Conservation (phyloP, 2,113 vertebrate genomes). For the Acrocephalus kingi region DNA sequence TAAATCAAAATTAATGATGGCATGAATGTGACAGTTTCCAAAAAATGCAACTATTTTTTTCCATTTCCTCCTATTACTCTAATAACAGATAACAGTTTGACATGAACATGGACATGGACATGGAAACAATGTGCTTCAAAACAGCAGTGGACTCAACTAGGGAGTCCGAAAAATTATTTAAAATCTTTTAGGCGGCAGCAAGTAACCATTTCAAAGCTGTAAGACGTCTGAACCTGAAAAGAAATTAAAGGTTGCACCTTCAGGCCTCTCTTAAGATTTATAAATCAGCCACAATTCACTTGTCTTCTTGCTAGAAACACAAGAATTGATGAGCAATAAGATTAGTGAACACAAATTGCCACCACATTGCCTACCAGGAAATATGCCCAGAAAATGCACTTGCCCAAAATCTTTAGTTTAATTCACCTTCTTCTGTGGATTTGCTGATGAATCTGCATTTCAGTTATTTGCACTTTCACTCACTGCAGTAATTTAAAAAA, state of each 20-base stretch:
- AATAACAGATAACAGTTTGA: constrained; percentile 2
- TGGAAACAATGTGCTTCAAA: neutral
- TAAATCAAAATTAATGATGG: constrained; percentile 31
- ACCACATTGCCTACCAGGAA: neutral
- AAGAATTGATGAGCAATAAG: neutral
- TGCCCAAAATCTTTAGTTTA: neutral
- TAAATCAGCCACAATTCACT: neutral
- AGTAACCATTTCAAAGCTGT: neutral
- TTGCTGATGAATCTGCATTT: neutral
- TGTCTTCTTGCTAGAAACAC: neutral
- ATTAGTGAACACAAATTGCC: neutral
- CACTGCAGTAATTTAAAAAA: neutral
- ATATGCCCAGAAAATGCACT: neutral
- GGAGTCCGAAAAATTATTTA: neutral
- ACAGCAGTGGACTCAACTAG: neutral
- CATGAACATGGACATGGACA: neutral
- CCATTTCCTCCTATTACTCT: neutral
- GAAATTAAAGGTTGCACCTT: neutral
- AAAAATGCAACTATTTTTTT: neutral
- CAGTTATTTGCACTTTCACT: neutral
- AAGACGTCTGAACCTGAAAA: neutral
- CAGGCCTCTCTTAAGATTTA: neutral
- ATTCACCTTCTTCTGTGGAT: neutral
- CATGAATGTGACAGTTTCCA: constrained; percentile 16
- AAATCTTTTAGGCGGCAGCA: neutral